Percentiles rank a stretch among this genome's conserved stretches.
Evolutionary conservation across 2,888 invertebrate genomes (phyloP).

Genomic region (Tetragnatha montana): DNA sequence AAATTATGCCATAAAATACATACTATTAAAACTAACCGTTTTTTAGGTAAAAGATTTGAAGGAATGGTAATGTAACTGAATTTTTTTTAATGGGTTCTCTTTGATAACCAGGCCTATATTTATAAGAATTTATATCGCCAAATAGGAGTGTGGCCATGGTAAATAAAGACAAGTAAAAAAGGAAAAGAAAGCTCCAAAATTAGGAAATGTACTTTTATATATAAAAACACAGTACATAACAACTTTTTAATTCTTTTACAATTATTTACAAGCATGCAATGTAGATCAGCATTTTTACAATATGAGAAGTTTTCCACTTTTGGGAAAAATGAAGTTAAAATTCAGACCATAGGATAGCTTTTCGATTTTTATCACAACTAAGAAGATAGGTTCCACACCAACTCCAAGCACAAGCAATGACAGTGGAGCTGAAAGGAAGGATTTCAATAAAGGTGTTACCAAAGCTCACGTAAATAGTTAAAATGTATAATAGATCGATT

Average conservation of each 20-base stretch:
- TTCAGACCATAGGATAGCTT: slow-evolving; percentile 84
- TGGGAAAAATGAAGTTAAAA: slow-evolving; percentile 43
- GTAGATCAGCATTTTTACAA: slow-evolving; percentile 26
- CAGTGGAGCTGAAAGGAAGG: slow-evolving; percentile 85
- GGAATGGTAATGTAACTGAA: too few species aligned
- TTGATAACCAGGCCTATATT: too few species aligned
- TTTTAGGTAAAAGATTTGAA: too few species aligned
- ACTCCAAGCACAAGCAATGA: slow-evolving; percentile 92
- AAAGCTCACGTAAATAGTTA: too few species aligned
- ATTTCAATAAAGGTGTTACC: too few species aligned
- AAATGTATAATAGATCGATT: too few species aligned
- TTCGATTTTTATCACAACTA: slow-evolving; percentile 88
- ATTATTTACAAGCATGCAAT: slow-evolving; percentile 39
- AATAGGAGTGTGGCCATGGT: too few species aligned
- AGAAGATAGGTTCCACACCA: slow-evolving; percentile 87
- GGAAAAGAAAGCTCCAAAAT: neutral
- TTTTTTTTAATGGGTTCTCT: too few species aligned
- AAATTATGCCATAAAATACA: too few species aligned
- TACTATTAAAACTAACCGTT: too few species aligned
- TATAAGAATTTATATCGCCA: too few species aligned
- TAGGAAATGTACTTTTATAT: neutral
- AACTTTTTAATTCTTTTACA: neutral
- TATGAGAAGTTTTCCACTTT: slow-evolving; percentile 18
- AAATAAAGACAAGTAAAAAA: neutral
- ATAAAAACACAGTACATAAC: neutral